phyloP scores from a whole-genome alignment of 2,113 vertebrate species.

The Psittacula cyanocephala region DNA sequence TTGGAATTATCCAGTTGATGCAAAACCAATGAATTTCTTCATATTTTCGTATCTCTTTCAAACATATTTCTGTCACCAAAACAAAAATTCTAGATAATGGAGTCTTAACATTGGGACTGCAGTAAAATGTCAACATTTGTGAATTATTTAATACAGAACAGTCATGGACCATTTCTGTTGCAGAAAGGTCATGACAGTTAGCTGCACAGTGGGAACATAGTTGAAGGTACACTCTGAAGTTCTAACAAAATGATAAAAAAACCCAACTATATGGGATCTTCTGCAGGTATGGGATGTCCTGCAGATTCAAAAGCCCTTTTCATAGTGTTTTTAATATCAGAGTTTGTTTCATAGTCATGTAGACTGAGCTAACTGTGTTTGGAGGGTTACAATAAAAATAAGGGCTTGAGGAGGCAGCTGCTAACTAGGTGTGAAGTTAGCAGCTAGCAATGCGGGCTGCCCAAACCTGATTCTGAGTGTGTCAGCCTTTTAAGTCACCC shows the following conservation, averaged over 20 bases:
- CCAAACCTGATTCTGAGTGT: not conserved
- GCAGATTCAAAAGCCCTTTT: not conserved
- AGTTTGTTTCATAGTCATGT: not conserved
- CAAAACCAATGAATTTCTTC: not conserved
- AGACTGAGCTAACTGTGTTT: not conserved
- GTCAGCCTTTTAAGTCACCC: not conserved
- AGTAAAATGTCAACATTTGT: conserved; percentile 29
- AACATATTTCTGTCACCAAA: not conserved
- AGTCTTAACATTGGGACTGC: not conserved
- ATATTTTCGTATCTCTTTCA: conserved; percentile 2
- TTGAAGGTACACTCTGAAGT: conserved; percentile 29
- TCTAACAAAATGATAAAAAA: not conserved
- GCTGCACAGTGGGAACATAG: not conserved
- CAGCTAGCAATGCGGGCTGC: not conserved
- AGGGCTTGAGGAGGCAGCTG: not conserved
- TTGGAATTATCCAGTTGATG: conserved; percentile 34
- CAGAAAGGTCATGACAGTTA: not conserved
- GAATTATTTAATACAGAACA: conserved; percentile 30
- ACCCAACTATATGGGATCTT: not conserved
- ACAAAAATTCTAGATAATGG: not conserved
- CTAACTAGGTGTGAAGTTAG: not conserved
- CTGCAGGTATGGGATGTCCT: not conserved
- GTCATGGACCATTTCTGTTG: not conserved
- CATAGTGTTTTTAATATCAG: not conserved
- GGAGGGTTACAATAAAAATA: not conserved